Base-by-base conservation (phyloP, 2,888 invertebrate genomes). In the Melangyna quadrimaculata region DNA sequence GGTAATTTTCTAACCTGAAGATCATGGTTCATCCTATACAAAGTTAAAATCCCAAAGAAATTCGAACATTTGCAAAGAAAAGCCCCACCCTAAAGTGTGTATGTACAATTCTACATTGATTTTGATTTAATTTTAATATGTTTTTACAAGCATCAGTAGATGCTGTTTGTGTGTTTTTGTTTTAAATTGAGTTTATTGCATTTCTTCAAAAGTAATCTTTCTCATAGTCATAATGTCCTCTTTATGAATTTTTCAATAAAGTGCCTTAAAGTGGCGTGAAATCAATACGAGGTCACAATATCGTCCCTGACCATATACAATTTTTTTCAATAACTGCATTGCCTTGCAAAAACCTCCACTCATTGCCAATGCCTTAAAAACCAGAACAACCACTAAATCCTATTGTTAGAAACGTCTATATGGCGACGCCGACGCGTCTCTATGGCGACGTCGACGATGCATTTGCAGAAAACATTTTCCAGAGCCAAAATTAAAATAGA, bases 371-470 rank as follows among this genome's bases (percentile, higher is more conserved):
- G 51, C 55, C 9, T 40, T 35, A 27, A 24, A 12, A 29, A 37
- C 6, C 12, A 14, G 29, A 2, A n/a, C n/a, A 51, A 27, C n/a
- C 9, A 9, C 4, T 24, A 69, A 43, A n/a, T 70, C 29, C 43
- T 69, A 63, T 55, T 45, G 29, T 53, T 22, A 43, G 22, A 29
- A 19, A 53, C 72, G 78, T 6, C 77, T 55, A 5, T 27, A 2
- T 77, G 81, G 55, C 77, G 71, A 29, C 80, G 19, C n/a, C 77
- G 71, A 29, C 80, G 19, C 72, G 78, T 6, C 77, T 55, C 8
- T 27, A 2, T 77, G 81, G 55, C 77, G 71, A 29, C 80, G 19
- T n/a, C 27, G 8, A 43, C n/a, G 10, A 27, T 61, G 45, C 22
- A 75, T 57, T 71, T 43, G 22, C 17, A 35, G 32, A 32, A 59